Evolutionary conservation across 2,113 vertebrate genomes (phyloP), one percentile per base, ranked within the genome.

Genomic region (Cairina moschata): DNA sequence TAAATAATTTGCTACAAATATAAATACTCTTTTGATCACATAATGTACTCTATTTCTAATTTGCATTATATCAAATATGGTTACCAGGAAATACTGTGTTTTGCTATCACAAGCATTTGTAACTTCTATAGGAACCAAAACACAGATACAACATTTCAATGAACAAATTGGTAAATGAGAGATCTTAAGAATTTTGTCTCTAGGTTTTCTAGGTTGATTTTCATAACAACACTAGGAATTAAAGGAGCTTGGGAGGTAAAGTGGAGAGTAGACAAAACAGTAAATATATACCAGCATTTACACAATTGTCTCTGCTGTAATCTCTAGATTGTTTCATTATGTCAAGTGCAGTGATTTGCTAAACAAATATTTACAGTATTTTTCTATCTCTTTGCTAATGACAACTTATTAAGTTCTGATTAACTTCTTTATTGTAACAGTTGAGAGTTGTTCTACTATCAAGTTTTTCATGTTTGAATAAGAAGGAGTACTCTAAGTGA

Each of bases 311-410:
- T 67, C 67, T 88, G n/a, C 54, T 88, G 52, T 26, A 44, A 52
- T 62, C 9, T 91, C 90, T 87, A 72, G 90, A 88, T 76, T 76
- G 44, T 67, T 62, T 96, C 78, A 92, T 95, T 92, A 86, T 96
- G 59, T 95, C 82, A 96, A 96, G 83, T 85, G 77, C 42, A 85
- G 50, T 67, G 46, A 96, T 89, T 94, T 95, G 81, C 77, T 78
- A 81, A 96, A 83, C 68, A 96, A 96, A 92, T 95, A 96, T 97
- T 97, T 95, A 86, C 77, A 83, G 44, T 17, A 59, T 91, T 94
- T 91, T 86, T 85, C 69, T 65, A 31, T 91, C 52, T 88, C 60
- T 95, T 71, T 89, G 59, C 75, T 91, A 88, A 92, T 5, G 13
- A 63, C 74, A 77, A 59, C 68, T 83, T 75, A 90, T 83, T 92